Percentiles rank a stretch among this genome's conserved stretches.
These are phyloP conservation scores for Nannobrachium achirus DNA, from an alignment of 2,113 vertebrate genomes.

Conservation along the genomic window DNA sequence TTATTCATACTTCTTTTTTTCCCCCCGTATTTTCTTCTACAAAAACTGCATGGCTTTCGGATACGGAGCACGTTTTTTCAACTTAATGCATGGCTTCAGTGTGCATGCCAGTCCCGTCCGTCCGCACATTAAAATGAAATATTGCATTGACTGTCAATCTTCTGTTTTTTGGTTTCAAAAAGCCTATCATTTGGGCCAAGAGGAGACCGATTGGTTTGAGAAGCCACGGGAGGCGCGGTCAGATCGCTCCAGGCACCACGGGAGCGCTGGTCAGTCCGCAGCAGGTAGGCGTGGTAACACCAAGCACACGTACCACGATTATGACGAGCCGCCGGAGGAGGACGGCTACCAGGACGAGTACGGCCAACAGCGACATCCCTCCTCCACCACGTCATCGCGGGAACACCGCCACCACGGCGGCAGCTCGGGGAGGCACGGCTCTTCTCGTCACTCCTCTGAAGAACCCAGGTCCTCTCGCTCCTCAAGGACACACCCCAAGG, in stretches of 20 bases:
- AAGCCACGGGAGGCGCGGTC: conserved; percentile 95
- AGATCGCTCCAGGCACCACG: conserved; percentile 92
- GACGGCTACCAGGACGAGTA: conserved; percentile 91
- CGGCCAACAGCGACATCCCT: conserved; percentile 81
- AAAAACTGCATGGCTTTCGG: conserved; percentile 66
- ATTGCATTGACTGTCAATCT: conserved; percentile 82
- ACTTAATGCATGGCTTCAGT: conserved; percentile 86
- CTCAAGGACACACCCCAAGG: conserved; percentile 88
- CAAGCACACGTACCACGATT: conserved; percentile 95
- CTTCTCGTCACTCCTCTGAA: conserved; percentile 86
- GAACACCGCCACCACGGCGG: conserved; percentile 91
- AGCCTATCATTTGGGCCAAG: conserved; percentile 99
- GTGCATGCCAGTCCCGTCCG: conserved; percentile 57
- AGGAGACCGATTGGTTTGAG: conserved; percentile 99
- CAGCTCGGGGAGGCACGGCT: conserved; percentile 86
- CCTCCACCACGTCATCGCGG: conserved; percentile 81
- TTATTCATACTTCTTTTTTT: conserved; percentile 43
- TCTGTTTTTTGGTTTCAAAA: conserved; percentile 91
- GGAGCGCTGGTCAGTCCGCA: conserved; percentile 86
- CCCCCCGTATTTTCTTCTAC: conserved; percentile 14
- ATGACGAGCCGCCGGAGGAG: conserved; percentile 93
- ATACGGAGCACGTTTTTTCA: conserved; percentile 70
- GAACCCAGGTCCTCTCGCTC: conserved; percentile 86
- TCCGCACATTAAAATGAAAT: conserved; percentile 40
- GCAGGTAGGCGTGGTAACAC: conserved; percentile 88